Evolutionary conservation across 2,888 invertebrate species (phyloP), one percentile per base, ranked within the genome.

Genomic region (Sinotaia quadrata): DNA sequence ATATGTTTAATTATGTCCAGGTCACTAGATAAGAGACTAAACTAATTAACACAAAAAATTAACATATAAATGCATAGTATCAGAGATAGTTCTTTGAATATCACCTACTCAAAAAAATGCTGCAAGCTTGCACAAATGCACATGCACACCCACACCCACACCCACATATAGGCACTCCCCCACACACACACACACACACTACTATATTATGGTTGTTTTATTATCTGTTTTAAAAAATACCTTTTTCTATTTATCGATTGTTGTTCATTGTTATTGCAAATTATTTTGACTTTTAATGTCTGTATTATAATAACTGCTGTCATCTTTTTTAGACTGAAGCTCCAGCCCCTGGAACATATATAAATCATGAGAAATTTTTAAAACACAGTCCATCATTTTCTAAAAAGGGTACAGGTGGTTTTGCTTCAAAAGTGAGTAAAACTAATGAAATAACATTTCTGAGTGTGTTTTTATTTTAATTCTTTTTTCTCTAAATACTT

Each of bases 341-440:
- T 24, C 88, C 88, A n/a, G 85, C 87, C 5, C 88, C 88, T 29
- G 87, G 87, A 4, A 80, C 71, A 36, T 88, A 88, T 73, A 72
- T 82, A 0, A 68, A 78, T 41, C 82, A 84, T 68, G 52, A 61
- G 4, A 74, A 67, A 33, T 62, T 78, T 21, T 82, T 82, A 52
- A 79, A 76, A 59, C 72, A 74, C 21, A 82, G 79, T 70, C 72
- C 78, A 4, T 87, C 87, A 4, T 83, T 78, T 67, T 87, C 86
- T 12, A 84, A 83, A 67, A 87, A 84, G 78, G 88, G 88, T 34
- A 84, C 85, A 41, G 88, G 88, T 31, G 84, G 86, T 33, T 85
- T 88, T 79, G 87, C 87, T 7, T 87, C 87, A 49, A 87, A 86
- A 79, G 84, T 84, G 67, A 67, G 68, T 44, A n/a, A 18, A 34